A percentile compares a stretch with the other conserved stretches of the same genome.
These are phyloP conservation scores for Pampusana beccarii DNA, from an alignment of 2,113 vertebrate genomes.

Conservation along the genomic window DNA sequence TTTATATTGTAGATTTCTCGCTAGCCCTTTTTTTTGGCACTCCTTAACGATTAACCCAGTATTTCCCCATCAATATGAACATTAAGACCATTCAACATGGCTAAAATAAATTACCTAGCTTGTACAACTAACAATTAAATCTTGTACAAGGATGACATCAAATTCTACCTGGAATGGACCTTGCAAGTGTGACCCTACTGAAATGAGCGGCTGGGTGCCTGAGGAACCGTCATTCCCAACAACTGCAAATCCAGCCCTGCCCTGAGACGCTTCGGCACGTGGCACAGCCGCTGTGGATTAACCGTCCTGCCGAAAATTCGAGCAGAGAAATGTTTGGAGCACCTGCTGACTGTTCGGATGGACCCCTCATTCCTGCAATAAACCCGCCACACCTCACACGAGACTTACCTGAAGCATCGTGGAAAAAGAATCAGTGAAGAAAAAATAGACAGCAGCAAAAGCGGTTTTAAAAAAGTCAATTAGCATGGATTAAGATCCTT, in stretches of 20 bases:
- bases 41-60: not conserved
- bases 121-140: no score
- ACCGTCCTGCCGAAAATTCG: not conserved
- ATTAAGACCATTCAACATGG: not conserved
- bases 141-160: not conserved
- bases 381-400: not conserved
- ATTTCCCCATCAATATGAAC: not conserved
- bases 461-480: not conserved
- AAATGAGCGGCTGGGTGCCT: fast-evolving
- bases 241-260: not conserved
- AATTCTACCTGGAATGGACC: not conserved
- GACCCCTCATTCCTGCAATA: not conserved
- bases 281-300: not conserved
- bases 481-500: fast-evolving
- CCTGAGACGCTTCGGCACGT: fast-evolving
- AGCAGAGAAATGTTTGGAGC: not conserved
- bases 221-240: fast-evolving
- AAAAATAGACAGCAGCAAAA: not conserved
- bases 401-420: not conserved
- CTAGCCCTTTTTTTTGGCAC: slow-evolving; percentile 55
- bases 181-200: not conserved
- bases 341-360: not conserved
- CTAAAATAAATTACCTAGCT: not conserved
- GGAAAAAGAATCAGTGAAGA: not conserved
- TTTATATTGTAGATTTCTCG: slow-evolving; percentile 78